Evolutionary conservation across 2,797 vertebrate species (phyloP), one percentile per base, ranked within the genome.

Genomic region (Delichon dasypus): DNA sequence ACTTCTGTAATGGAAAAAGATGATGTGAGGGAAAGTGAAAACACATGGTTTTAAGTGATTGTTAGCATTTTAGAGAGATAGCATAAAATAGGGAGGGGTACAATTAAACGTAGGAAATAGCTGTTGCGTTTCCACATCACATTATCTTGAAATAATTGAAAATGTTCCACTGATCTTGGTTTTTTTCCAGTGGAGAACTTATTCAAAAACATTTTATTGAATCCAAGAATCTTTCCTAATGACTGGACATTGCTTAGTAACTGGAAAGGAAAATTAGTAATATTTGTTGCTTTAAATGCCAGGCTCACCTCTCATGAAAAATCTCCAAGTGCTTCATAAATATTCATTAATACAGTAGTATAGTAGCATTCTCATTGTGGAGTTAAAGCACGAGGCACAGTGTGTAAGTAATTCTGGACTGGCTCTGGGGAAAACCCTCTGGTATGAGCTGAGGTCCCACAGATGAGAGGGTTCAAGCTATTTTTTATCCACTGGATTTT

Each of bases 1-100:
- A 20, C 29, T 64, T 82, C n/a, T 57, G 47, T 91, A 82, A 85
- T 77, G 88, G 89, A 88, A 87, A 91, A 91, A 72, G 79, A 86
- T 53, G 36, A 25, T 85, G 55, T 47, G 48, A 82, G 23, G n/a
- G 38, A 90, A 88, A 94, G 74, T 79, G 42, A 73, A 85, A 95
- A 94, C 85, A 93, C 20, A 32, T 90, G 91, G 48, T 1, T 79
- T 84, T 48, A 84, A 73, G 67, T 92, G 83, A 66, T 55, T 66
- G 55, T 81, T 91, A 85, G 73, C 36, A 44, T 96, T 94, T 92
- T 82, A 86, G 82, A 61, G 66, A 89, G 85, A 81, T 32, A 94
- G 66, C 34, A 44, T 76, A 62, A 82, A 88, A 82, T 40, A 50
- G 13, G 21, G 60, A 62, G 14, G 15, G 32, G 27, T 14, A n/a